These are phyloP conservation scores for Ellobium chinense DNA, from an alignment of 2,888 invertebrate genomes.

Conservation along the genomic window DNA sequence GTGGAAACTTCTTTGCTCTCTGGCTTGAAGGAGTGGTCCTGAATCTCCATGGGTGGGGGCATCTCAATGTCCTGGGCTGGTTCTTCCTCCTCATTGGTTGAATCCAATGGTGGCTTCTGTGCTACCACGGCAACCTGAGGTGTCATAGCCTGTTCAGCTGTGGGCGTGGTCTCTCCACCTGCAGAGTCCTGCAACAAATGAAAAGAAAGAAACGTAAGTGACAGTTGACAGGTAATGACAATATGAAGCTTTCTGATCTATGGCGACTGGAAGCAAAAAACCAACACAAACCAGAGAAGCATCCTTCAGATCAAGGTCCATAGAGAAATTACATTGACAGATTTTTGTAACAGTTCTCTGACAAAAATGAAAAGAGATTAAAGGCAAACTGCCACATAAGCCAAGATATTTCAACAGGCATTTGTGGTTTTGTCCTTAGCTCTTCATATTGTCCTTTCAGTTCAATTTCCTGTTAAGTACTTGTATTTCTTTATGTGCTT, in stretches of 20 bases:
- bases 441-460: too few relatives aligned
- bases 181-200: constrained; percentile 26
- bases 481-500: too few relatives aligned
- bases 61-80: constrained; percentile 85
- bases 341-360: too few relatives aligned
- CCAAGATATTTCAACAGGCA: too few relatives aligned
- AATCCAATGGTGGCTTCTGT: constrained; percentile 56
- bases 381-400: too few relatives aligned
- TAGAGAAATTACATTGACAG: too few relatives aligned
- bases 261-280: background rate
- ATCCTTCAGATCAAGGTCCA: too few relatives aligned
- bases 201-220: background rate
- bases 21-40: constrained; percentile 62
- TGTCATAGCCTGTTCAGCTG: constrained; percentile 43
- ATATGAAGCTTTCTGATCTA: too few relatives aligned
- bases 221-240: background rate
- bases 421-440: too few relatives aligned
- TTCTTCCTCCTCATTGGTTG: constrained; percentile 64
- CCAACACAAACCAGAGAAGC: background rate
- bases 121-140: constrained; percentile 49
- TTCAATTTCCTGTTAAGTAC: too few relatives aligned
- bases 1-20: constrained; percentile 52
- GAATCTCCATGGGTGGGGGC: constrained; percentile 93
- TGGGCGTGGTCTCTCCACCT: constrained; percentile 44
- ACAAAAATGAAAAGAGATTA: too few relatives aligned